Percentiles rank a stretch among this genome's conserved stretches.
Evolutionary conservation across 1,140 invertebrate species (phyloP).

Genomic region (Neoseiulus cucumeris): DNA sequence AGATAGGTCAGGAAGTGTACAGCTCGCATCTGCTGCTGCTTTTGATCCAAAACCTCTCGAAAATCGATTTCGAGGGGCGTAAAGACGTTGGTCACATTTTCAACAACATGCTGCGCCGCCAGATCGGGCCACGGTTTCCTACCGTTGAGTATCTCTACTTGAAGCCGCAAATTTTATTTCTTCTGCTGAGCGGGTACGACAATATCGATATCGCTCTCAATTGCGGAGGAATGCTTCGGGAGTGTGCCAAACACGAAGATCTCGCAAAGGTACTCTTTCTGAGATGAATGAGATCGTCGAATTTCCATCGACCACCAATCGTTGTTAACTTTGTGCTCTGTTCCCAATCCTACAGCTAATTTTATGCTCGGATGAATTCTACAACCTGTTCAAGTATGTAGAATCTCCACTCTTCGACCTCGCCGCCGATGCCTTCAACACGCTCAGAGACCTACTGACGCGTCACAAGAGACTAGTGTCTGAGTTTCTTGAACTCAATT

Average conservation of each 20-base stretch:
- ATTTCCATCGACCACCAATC: not conserved
- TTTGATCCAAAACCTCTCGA: slow-evolving; percentile 77
- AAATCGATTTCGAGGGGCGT: slow-evolving; percentile 96
- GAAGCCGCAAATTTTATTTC: slow-evolving; percentile 89
- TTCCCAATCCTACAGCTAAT: slow-evolving; percentile 36
- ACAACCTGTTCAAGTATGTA: slow-evolving; percentile 98
- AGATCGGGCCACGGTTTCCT: slow-evolving; percentile 89
- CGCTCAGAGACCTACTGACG: slow-evolving; percentile 98
- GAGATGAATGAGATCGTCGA: not conserved
- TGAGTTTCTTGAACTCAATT: slow-evolving; percentile 95
- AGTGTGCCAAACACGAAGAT: slow-evolving; percentile 91
- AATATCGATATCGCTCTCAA: slow-evolving; percentile 96
- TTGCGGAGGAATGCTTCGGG: slow-evolving; percentile 94
- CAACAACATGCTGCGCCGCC: slow-evolving; percentile 90
- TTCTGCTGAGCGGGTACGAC: slow-evolving; percentile 91
- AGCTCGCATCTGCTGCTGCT: slow-evolving; percentile 78
- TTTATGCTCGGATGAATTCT: slow-evolving; percentile 91
- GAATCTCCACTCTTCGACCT: slow-evolving; percentile 99
- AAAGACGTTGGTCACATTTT: slow-evolving; percentile 99
- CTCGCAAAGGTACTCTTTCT: slow-evolving; percentile 52
- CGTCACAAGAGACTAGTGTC: slow-evolving; percentile 94
- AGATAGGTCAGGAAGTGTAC: slow-evolving; percentile 62
- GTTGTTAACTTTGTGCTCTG: not conserved
- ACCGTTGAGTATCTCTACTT: slow-evolving; percentile 97
- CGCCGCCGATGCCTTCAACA: slow-evolving; percentile 99